A percentile compares a stretch with the other conserved stretches of the same genome.
These are phyloP conservation scores for Helicoverpa armigera DNA, from an alignment of 1,140 invertebrate genomes.

Conservation along the genomic window DNA sequence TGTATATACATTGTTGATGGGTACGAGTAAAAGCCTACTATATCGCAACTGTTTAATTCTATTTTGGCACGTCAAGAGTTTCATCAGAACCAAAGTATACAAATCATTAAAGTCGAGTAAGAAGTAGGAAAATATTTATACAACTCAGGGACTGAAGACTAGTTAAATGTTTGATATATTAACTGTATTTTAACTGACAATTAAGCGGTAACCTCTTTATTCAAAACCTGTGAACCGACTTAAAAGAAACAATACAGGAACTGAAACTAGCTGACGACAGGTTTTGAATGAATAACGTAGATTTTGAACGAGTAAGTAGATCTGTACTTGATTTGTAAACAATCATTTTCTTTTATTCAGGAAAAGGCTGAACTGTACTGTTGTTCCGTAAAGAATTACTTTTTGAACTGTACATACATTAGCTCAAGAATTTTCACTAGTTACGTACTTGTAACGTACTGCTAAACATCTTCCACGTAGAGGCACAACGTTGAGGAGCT, in stretches of 20 bases:
- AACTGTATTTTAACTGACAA: conserved; percentile 84
- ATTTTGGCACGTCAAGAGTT: conserved; percentile 85
- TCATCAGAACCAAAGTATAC: conserved; percentile 87
- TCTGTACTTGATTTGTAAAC: conserved; percentile 70
- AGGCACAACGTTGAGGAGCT: conserved; percentile 45
- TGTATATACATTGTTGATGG: conserved; percentile 87
- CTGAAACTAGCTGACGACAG: conserved; percentile 79
- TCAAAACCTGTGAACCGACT: conserved; percentile 84
- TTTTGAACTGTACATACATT: conserved; percentile 70
- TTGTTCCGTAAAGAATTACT: conserved; percentile 63
- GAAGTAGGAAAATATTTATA: conserved; percentile 86
- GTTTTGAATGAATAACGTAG: conserved; percentile 85
- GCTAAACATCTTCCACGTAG: conserved; percentile 54
- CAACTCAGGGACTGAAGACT: conserved; percentile 86
- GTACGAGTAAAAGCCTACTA: conserved; percentile 84
- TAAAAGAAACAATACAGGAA: conserved; percentile 77
- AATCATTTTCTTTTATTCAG: conserved; percentile 63
- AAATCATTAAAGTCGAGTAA: conserved; percentile 86
- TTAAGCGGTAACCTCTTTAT: conserved; percentile 81
- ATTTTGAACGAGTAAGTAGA: conserved; percentile 79
- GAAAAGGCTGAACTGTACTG: conserved; percentile 72
- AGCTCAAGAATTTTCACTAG: conserved; percentile 59
- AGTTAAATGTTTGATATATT: conserved; percentile 86
- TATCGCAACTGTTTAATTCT: conserved; percentile 86
- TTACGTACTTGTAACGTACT: conserved; percentile 49